A percentile compares a stretch with the other conserved stretches of the same genome.
Evolutionary conservation across 2,113 vertebrate species (phyloP).

Genomic region (Leucopternis melanops): DNA sequence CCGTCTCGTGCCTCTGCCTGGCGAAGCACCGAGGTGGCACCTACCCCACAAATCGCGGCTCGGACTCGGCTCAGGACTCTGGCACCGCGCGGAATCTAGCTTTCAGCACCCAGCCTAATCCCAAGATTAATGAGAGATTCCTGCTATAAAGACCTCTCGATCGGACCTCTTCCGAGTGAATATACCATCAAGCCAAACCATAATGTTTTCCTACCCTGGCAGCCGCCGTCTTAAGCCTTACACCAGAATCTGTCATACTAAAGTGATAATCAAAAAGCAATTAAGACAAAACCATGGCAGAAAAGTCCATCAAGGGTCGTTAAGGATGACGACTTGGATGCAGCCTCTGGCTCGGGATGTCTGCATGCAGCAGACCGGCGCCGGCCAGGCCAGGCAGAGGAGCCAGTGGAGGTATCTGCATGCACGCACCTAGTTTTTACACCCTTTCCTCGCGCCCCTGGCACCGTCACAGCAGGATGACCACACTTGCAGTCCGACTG

Average conservation of each 20-base stretch:
- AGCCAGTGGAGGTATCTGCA: neutral
- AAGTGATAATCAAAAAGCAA: slow-evolving; percentile 22
- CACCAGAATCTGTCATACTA: slow-evolving; percentile 7
- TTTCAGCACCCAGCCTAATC: slow-evolving; percentile 5
- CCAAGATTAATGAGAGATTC: slow-evolving; percentile 27
- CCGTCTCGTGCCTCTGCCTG: neutral
- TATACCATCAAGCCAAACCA: neutral
- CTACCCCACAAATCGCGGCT: neutral
- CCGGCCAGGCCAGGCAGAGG: neutral
- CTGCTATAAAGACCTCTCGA: neutral
- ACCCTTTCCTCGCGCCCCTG: neutral
- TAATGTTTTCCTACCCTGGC: slow-evolving; percentile 8
- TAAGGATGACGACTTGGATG: slow-evolving; percentile 30
- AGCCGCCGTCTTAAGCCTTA: neutral
- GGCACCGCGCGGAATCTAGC: fast-evolving
- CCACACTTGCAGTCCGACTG: fast-evolving
- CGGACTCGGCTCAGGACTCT: neutral
- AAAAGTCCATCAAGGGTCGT: slow-evolving; percentile 30
- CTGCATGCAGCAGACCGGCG: fast-evolving
- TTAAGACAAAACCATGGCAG: slow-evolving; percentile 26
- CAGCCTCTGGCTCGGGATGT: neutral
- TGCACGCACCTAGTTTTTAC: neutral
- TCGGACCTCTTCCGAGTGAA: neutral
- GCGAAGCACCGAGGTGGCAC: neutral
- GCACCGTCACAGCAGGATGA: neutral